A percentile compares a stretch with the other conserved stretches of the same genome.
Evolutionary conservation across 2,888 invertebrate genomes (phyloP).

Genomic region (Rugalucina vietnamica): DNA sequence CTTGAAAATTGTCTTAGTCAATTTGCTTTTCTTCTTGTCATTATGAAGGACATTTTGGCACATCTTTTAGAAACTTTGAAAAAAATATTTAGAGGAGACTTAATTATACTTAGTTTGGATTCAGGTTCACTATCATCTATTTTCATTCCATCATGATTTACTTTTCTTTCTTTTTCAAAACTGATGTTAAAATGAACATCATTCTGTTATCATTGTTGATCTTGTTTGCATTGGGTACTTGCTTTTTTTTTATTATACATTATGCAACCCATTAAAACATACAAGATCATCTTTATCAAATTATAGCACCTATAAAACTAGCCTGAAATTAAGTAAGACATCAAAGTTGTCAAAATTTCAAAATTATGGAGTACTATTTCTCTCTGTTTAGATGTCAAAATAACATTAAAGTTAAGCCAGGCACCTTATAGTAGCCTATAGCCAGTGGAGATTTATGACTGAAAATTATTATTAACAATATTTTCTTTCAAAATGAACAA

Average conservation of each 20-base stretch:
- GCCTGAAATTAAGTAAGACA: not conserved
- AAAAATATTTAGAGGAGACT: no score
- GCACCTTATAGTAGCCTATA: not conserved
- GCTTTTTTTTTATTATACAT: no score
- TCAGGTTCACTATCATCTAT: no score
- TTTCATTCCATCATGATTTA: no score
- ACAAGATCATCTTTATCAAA: not conserved
- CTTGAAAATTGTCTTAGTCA: not conserved
- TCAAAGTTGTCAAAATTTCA: not conserved
- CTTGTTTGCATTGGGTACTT: no score
- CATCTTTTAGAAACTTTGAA: not conserved
- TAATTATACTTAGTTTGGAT: no score
- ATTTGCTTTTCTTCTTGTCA: not conserved
- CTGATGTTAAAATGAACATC: no score
- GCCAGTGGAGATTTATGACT: constrained; percentile 4
- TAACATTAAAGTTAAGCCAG: not conserved
- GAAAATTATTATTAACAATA: constrained; percentile 36
- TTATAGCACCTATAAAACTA: not conserved
- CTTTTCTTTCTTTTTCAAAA: no score
- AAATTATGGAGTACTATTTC: constrained; percentile 3
- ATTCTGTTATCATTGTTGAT: no score
- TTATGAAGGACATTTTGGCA: not conserved
- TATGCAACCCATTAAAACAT: not conserved
- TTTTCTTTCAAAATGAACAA: constrained; percentile 39
- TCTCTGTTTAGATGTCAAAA: not conserved